Conservation (phyloP, 2,888 invertebrate genomes). For the Calameuta pallipes region DNA sequence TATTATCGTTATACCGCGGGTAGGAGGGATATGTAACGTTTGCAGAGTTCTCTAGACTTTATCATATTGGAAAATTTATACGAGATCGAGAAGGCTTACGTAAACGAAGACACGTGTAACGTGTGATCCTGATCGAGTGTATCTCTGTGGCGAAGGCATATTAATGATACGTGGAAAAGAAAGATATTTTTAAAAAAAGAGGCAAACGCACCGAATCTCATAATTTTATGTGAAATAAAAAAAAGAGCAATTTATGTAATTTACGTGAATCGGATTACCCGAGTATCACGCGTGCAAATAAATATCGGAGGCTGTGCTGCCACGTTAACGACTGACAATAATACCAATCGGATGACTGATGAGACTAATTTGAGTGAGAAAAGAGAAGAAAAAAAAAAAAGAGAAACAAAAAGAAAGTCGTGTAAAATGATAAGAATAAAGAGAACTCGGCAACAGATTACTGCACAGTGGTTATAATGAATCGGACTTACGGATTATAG, state of each 20-base stretch:
- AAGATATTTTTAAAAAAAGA: background rate
- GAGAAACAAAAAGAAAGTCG: background rate
- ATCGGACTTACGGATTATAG: conserved; percentile 41
- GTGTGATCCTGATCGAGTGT: background rate
- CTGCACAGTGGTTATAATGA: conserved; percentile 24
- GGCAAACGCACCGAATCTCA: background rate
- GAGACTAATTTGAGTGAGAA: background rate
- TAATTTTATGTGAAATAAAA: background rate
- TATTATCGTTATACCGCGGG: background rate
- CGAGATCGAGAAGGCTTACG: background rate
- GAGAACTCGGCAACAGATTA: conserved; percentile 49
- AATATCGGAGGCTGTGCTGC: background rate
- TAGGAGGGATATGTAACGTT: background rate
- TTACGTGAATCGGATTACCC: background rate
- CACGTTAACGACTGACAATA: background rate
- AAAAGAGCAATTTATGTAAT: background rate
- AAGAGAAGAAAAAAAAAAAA: background rate
- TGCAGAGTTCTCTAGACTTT: background rate
- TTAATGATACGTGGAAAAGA: background rate
- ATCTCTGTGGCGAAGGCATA: background rate
- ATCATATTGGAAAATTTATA: background rate
- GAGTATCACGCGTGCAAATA: no score
- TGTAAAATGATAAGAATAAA: conserved; percentile 33
- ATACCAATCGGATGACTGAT: background rate
- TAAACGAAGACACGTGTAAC: background rate